Base-by-base conservation (phyloP, 2,797 vertebrate genomes). In the Aldrovandia affinis region DNA sequence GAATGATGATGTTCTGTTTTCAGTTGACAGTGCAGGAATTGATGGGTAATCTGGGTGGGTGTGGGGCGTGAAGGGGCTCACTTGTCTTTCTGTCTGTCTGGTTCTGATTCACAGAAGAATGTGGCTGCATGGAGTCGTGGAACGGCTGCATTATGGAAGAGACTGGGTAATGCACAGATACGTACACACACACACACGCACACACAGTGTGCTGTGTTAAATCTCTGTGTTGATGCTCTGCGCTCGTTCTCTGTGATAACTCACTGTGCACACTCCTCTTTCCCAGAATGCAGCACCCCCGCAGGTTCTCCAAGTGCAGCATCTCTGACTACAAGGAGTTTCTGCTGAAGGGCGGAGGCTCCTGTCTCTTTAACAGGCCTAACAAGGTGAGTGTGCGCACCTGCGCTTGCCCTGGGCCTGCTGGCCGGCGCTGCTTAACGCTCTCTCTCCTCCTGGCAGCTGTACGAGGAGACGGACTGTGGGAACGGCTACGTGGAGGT, bases 71-170 rank as follows among this genome's bases (percentile, higher is more conserved):
- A 39, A 20, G 28, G 47, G 55, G n/a, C 44, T 22, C 0, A 14
- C 70, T 42, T 28, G 30, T 18, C 44, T 83, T 30, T 81, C 36
- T 85, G 57, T 73, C 28, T 82, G 73, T 84, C 79, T 59, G 10
- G 20, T 39, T 88, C 80, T 89, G 90, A 91, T 84, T 93, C 90
- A 89, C 92, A 97, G 96, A 97, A 96, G 98, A 98, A 91, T 99
- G 98, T 89, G 97, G 97, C 88, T 99, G 98, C 92, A 90, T 92
- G 87, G 97, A 97, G 86, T 95, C 95, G 55, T 99, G 97, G 97
- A 94, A 92, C 52, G 98, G 98, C 90, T 99, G 98, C 95, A 97
- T 99, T 90, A 99, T 99, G 98, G 98, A 99, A 89, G 98, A 99
- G 92, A 98, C 97, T 0, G 98, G 98, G 98, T 99, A 96, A 93